These are phyloP conservation scores for Drosophila multiciliata DNA, from an alignment of 2,888 invertebrate species.

Conservation along the genomic window DNA sequence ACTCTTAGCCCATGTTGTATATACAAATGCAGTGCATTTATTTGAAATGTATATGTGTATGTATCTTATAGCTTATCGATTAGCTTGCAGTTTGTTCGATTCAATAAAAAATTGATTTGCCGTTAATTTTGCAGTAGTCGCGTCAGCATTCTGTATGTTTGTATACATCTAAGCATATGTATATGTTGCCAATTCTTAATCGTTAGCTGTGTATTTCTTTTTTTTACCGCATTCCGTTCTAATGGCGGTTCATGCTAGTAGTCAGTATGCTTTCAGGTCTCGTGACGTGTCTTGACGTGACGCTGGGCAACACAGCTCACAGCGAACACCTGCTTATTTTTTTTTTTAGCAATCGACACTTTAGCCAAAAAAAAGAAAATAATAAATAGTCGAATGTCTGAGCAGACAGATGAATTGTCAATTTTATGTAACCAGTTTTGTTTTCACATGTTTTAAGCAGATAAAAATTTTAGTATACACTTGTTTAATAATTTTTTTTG, in stretches of 20 bases:
- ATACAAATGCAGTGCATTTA: neutral
- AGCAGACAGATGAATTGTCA: conserved; percentile 36
- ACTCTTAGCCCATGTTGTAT: neutral
- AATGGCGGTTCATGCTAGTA: conserved; percentile 8
- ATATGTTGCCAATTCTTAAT: conserved; percentile 19
- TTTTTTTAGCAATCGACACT: conserved; percentile 20
- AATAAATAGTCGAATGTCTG: conserved; percentile 8
- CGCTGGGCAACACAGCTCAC: conserved; percentile 38
- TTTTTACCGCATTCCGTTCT: conserved; percentile 1
- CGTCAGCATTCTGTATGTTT: neutral
- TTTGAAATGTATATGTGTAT: neutral
- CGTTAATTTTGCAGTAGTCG: neutral
- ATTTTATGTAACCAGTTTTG: conserved; percentile 70
- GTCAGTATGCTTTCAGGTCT: conserved; percentile 31
- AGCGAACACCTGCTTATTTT: conserved; percentile 45
- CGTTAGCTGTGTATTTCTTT: conserved; percentile 17
- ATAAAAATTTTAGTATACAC: neutral
- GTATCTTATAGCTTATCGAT: conserved; percentile 36
- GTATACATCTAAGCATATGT: neutral
- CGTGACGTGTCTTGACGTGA: conserved; percentile 35
- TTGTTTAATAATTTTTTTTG: conserved; percentile 8
- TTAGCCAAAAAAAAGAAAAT: conserved; percentile 17
- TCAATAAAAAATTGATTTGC: conserved; percentile 30
- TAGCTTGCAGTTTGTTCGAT: conserved; percentile 54
- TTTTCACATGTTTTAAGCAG: neutral